phyloP scores from a whole-genome alignment of 2,113 vertebrate species.

The Ramphastos sulfuratus region DNA sequence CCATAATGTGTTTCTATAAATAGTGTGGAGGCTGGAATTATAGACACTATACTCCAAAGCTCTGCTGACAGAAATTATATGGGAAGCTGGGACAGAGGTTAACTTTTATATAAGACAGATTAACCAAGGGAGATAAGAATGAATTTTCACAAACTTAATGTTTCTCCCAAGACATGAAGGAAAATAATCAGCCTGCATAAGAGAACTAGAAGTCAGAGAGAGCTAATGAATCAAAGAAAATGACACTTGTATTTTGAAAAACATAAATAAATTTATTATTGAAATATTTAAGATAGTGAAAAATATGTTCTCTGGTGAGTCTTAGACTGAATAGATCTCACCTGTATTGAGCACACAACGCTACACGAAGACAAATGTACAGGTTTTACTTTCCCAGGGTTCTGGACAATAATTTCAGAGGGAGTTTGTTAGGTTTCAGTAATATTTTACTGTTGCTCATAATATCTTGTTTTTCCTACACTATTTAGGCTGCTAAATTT shows the following conservation, averaged over 20 bases:
- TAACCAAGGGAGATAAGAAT: slow-evolving; percentile 17
- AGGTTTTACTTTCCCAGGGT: background rate
- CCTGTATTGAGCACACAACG: background rate
- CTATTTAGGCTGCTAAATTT: background rate
- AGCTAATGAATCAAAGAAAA: background rate
- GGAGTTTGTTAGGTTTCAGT: background rate
- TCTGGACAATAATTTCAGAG: background rate
- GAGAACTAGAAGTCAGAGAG: background rate
- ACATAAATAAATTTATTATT: background rate
- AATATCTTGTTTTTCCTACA: background rate
- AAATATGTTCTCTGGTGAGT: background rate
- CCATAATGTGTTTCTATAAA: background rate
- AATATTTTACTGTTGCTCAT: background rate
- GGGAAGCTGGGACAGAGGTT: background rate
- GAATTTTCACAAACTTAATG: slow-evolving; percentile 19
- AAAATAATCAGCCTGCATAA: background rate
- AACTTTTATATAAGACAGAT: background rate
- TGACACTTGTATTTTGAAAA: background rate
- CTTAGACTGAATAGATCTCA: background rate
- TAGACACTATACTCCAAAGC: background rate
- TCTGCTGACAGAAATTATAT: slow-evolving; percentile 6
- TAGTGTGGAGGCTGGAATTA: background rate
- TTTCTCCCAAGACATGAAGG: background rate
- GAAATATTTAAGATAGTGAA: background rate
- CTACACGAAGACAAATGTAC: background rate